phyloP scores from a whole-genome alignment of 2,113 vertebrate species.

The Colistium nudipinnis region DNA sequence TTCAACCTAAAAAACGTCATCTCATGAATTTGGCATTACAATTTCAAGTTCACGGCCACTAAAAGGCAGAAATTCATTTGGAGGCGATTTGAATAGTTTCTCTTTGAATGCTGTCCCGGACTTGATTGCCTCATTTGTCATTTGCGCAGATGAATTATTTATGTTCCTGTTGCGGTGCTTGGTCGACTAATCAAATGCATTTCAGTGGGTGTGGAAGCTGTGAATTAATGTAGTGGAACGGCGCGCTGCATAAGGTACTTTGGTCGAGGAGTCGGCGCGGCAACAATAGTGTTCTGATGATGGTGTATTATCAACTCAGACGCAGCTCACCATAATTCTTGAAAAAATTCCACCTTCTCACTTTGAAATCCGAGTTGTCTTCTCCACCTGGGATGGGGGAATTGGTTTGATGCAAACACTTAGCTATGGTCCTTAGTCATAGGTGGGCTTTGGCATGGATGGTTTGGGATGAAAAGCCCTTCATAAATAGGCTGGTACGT shows the following conservation, averaged over 20 bases:
- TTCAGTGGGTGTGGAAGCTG: constrained; percentile 64
- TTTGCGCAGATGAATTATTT: constrained; percentile 80
- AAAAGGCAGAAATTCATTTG: constrained; percentile 72
- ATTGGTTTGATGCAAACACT: neutral
- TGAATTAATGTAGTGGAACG: constrained; percentile 58
- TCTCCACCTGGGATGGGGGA: neutral
- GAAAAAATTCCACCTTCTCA: neutral
- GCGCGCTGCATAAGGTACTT: constrained; percentile 55
- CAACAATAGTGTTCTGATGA: constrained; percentile 30
- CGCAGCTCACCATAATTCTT: constrained; percentile 1
- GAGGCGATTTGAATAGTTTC: constrained; percentile 71
- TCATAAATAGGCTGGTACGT: too few species aligned
- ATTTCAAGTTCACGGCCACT: constrained; percentile 48
- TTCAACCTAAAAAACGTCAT: constrained; percentile 38
- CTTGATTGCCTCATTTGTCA: constrained; percentile 81
- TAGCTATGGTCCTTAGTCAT: neutral
- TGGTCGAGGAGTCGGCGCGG: constrained; percentile 41
- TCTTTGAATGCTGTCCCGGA: constrained; percentile 72
- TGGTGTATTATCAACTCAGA: too few species aligned
- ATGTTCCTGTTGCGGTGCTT: constrained; percentile 67
- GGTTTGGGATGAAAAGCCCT: too few species aligned
- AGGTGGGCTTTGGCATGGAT: neutral
- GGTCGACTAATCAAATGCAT: constrained; percentile 77
- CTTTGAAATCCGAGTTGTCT: neutral
- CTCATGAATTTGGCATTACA: constrained; percentile 51